phyloP scores from a whole-genome alignment of 23 tunicate genomes.

The Oikopleura dioica region DNA sequence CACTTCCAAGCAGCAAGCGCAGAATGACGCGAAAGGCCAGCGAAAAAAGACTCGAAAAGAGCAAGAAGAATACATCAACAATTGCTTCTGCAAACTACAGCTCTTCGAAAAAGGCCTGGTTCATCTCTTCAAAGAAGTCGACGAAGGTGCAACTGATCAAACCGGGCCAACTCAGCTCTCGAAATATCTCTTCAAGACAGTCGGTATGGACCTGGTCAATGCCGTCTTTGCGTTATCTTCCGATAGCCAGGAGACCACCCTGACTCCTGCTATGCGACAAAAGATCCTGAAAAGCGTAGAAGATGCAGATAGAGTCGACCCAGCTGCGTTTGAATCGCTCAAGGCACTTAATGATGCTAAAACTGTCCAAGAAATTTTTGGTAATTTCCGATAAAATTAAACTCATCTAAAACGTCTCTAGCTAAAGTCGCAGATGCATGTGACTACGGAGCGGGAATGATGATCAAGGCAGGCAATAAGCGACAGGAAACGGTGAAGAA shows the following conservation, averaged over 20 bases:
- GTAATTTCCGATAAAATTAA: too few species aligned
- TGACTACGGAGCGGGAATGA: conserved; percentile 10
- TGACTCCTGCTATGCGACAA: background rate
- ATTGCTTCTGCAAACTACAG: background rate
- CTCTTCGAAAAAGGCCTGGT: background rate
- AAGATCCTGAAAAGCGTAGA: background rate
- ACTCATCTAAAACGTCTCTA: too few species aligned
- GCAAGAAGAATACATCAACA: conserved; percentile 9
- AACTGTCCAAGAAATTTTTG: background rate
- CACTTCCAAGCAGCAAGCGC: background rate
- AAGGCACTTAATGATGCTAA: background rate
- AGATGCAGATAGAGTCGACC: too few species aligned
- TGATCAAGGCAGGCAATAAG: too few species aligned
- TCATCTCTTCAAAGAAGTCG: background rate
- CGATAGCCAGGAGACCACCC: background rate
- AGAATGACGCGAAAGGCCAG: conserved; percentile 8
- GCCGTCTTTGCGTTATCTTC: background rate
- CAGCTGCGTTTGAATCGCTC: background rate
- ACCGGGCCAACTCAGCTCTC: background rate
- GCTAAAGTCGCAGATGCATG: background rate
- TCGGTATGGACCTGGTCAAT: background rate
- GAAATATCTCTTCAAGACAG: background rate
- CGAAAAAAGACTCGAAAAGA: conserved; percentile 8
- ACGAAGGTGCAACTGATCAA: background rate
- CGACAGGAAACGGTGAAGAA: too few species aligned